Evolutionary conservation across 1,140 invertebrate genomes (phyloP).

Genomic region (Drosophila fuyamai): DNA sequence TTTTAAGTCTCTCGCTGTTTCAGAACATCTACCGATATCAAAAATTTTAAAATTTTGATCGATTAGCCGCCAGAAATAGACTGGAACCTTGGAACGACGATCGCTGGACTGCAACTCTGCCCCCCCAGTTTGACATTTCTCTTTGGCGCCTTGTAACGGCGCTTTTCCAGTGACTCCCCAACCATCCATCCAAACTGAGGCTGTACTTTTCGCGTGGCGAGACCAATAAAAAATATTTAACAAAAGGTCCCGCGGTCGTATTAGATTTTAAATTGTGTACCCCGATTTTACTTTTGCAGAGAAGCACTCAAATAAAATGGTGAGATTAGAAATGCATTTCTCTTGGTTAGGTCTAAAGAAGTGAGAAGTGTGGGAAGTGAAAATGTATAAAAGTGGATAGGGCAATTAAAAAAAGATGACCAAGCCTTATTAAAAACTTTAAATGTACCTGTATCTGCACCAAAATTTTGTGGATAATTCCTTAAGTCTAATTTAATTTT

Average conservation of each 20-base stretch:
- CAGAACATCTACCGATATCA: background rate
- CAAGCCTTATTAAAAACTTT: too few relatives aligned
- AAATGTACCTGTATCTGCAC: too few relatives aligned
- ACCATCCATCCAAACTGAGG: conserved; percentile 22
- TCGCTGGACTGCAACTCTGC: conserved; percentile 36
- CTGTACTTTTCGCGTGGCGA: conserved; percentile 45
- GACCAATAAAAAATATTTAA: conserved; percentile 6
- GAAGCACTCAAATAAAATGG: conserved; percentile 28
- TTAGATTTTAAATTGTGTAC: conserved; percentile 45
- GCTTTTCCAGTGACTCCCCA: conserved; percentile 38
- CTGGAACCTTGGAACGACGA: conserved; percentile 4
- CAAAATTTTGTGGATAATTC: too few relatives aligned
- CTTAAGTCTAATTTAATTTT: too few relatives aligned
- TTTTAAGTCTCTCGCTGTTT: too few relatives aligned
- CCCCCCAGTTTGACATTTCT: conserved; percentile 36
- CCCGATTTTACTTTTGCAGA: conserved; percentile 25
- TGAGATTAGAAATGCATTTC: conserved; percentile 9
- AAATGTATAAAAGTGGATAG: background rate
- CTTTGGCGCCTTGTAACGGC: conserved; percentile 54
- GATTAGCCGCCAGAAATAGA: conserved; percentile 7
- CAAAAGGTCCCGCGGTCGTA: conserved; percentile 16
- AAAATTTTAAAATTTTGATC: conserved; percentile 1
- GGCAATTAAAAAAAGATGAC: background rate
- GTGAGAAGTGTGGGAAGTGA: background rate
- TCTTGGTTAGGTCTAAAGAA: background rate